These are phyloP conservation scores for Lateolabrax maculatus DNA, from an alignment of 2,797 vertebrate genomes.

Conservation along the genomic window DNA sequence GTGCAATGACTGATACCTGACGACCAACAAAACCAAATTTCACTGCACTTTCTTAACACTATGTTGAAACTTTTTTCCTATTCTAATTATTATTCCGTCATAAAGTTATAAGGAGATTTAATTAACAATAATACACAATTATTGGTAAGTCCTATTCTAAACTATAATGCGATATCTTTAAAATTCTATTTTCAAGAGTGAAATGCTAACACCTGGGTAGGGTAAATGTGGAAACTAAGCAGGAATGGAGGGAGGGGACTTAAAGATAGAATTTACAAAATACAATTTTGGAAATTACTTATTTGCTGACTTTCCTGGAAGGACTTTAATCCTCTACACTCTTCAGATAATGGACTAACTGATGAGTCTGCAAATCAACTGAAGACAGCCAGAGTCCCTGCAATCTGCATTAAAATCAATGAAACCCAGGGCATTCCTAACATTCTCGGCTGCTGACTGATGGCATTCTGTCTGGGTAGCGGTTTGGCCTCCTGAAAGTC, in stretches of 20 bases:
- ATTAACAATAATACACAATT: neutral
- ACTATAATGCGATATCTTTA: too few relatives aligned
- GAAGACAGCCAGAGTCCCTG: neutral
- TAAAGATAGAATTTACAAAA: neutral
- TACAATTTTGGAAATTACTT: neutral
- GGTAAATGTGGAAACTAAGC: neutral
- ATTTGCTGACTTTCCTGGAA: neutral
- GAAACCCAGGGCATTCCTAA: constrained; percentile 5
- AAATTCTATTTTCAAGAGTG: neutral
- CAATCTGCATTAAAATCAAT: neutral
- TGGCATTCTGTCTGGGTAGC: neutral
- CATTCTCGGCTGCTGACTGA: neutral
- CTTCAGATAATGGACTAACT: neutral
- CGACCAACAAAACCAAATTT: too few relatives aligned
- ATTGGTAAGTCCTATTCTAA: neutral
- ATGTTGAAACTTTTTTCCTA: too few relatives aligned
- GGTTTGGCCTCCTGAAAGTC: neutral
- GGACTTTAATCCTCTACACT: neutral
- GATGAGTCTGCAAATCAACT: neutral
- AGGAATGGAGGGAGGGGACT: constrained; percentile 10
- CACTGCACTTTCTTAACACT: too few relatives aligned
- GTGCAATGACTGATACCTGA: too few relatives aligned
- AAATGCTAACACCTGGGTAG: neutral
- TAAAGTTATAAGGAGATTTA: neutral
- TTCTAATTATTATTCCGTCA: too few relatives aligned